Percentiles rank a stretch among this genome's conserved stretches.
phyloP scores from a whole-genome alignment of 2,113 vertebrate species.

The Lutjanus erythropterus region DNA sequence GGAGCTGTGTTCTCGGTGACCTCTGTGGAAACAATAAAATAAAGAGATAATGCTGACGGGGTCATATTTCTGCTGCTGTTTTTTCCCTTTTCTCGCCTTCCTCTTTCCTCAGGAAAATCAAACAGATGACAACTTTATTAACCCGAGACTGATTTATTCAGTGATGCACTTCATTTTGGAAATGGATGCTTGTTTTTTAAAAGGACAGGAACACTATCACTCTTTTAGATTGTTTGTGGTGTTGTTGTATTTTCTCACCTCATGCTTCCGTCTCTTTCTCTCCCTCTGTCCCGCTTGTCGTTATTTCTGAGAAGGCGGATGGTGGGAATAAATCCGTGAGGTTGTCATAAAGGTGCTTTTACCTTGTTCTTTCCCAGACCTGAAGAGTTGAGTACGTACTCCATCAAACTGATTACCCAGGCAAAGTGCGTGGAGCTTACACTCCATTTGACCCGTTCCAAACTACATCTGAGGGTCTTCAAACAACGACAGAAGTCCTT shows the following conservation, averaged over 20 bases:
- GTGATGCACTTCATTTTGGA: slow-evolving; percentile 68
- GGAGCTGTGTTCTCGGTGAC: slow-evolving; percentile 51
- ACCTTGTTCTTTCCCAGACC: slow-evolving; percentile 56
- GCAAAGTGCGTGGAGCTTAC: slow-evolving; percentile 28
- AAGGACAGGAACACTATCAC: slow-evolving; percentile 71
- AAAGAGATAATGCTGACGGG: slow-evolving; percentile 72
- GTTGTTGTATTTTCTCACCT: slow-evolving; percentile 35
- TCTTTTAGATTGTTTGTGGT: slow-evolving; percentile 64
- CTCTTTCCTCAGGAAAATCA: slow-evolving; percentile 58
- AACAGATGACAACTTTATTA: slow-evolving; percentile 79
- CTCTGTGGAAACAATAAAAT: slow-evolving; percentile 65
- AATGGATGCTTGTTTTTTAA: slow-evolving; percentile 70
- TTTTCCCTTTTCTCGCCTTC: slow-evolving; percentile 50
- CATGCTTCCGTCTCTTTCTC: slow-evolving; percentile 7
- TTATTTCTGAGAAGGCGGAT: slow-evolving; percentile 30
- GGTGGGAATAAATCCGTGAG: slow-evolving; percentile 54
- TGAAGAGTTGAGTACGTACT: slow-evolving; percentile 49
- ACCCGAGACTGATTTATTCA: slow-evolving; percentile 75
- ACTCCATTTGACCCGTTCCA: slow-evolving; percentile 49
- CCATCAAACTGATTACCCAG: slow-evolving; percentile 58
- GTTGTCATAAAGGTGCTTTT: slow-evolving; percentile 61
- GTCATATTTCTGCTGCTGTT: slow-evolving; percentile 66
- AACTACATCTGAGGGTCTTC: slow-evolving; percentile 46
- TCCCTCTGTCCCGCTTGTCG: slow-evolving; percentile 13
- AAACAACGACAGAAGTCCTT: slow-evolving; percentile 37